Evolutionary conservation across 2,113 vertebrate species (phyloP), one percentile per base, ranked within the genome.

Genomic region (Marmota flaviventris): DNA sequence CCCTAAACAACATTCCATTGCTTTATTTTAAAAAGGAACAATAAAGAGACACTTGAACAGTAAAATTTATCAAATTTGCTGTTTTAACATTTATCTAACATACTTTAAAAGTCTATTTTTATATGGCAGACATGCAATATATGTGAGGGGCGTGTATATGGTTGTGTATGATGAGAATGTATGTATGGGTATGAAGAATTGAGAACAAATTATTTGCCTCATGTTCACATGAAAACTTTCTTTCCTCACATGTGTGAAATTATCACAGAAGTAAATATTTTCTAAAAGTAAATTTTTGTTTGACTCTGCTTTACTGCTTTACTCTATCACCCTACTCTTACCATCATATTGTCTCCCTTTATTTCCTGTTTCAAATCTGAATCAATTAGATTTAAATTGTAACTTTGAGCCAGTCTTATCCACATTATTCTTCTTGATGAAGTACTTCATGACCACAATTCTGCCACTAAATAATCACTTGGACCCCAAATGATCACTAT

Each of bases 1-100:
- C 90, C 85, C 75, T 93, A 78, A 97, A 89, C 95, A 97, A 88
- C 95, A 94, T 98, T 94, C 51, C 85, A 98, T 39, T 97, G 37
- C 8, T 89, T 89, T 92, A 16, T 45, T 95, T 17, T 92, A 86
- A 89, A 73, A 22, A 92, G 37, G 8, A 65, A 96, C 34, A 97
- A 92, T 37, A 96, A 87, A 84, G 56, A 96, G 84, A 93, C 93
- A 97, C 96, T 93, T 95, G 88, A 93, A 94, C 69, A 93, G 86
- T 85, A 78, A 96, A 17, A 96, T 97, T 95, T 94, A 84, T n/a
- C 20, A 92, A 86, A 83, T 84, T 95, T 95, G 4, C 3, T 67
- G 65, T 86, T 65, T 88, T 69, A 69, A 91, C 75, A 91, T 91
- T 93, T 82, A 70, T 63, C 29, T 89, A 67, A 77, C 79, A 73